phyloP scores from a whole-genome alignment of 2,797 vertebrate genomes.

The Okamejei kenojei region DNA sequence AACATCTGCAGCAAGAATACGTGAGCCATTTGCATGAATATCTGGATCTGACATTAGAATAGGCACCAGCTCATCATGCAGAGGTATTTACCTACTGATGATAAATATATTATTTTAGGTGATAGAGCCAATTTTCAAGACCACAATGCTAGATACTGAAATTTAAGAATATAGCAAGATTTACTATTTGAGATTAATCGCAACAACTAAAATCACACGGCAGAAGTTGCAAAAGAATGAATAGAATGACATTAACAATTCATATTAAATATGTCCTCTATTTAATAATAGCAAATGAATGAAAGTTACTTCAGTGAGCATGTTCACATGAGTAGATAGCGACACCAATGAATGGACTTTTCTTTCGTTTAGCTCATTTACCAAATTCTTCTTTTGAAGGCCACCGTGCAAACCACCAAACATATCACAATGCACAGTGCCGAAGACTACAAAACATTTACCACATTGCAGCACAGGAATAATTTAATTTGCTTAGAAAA shows the following conservation, averaged over 20 bases:
- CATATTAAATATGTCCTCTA: background rate
- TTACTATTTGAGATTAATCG: background rate
- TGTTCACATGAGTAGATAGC: background rate
- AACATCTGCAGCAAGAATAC: background rate
- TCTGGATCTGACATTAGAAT: background rate
- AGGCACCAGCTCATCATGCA: background rate
- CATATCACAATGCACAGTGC: background rate
- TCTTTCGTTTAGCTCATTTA: background rate
- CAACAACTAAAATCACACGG: background rate
- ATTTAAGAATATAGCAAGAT: background rate
- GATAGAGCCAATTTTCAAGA: background rate
- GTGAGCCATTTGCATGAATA: background rate
- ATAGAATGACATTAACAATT: background rate
- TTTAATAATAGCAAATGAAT: background rate
- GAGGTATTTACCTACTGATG: background rate
- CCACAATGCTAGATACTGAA: background rate
- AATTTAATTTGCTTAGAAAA: background rate
- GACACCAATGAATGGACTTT: background rate
- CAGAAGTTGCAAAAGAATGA: background rate
- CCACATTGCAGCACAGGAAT: background rate
- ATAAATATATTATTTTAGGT: background rate
- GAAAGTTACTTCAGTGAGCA: background rate
- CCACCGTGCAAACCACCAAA: background rate
- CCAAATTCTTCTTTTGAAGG: background rate
- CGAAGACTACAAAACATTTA: background rate